Base-by-base conservation (phyloP, 2,888 invertebrate genomes). In the Mimachlamys varia region DNA sequence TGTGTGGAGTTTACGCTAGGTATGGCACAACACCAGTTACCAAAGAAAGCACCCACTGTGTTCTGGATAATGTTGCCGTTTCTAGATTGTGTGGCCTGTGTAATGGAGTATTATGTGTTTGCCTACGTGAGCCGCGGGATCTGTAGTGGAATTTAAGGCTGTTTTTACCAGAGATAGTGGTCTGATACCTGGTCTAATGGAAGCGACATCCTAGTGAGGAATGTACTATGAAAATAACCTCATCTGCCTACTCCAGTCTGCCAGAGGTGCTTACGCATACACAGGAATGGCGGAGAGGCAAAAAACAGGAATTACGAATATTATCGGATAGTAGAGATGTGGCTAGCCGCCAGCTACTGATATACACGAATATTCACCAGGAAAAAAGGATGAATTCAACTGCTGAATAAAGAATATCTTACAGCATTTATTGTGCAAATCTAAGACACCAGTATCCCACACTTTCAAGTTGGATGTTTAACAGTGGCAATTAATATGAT, bases 201-300 rank as follows among this genome's bases (percentile, higher is more conserved):
- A 53, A 76, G 33, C 33, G 33, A 76, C 76, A 76, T 76, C 76
- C 76, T 19, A 58, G 58, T 19, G 76, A 22, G 76, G 76, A 76
- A 62, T 62, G 62, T 62, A 62, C 62, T 62, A 62, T 22, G 10
- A 62, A 62, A n/a, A 62, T 62, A 62, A 76, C 76, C 76, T 76
- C 76, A 27, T 33, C 76, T 76, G 62, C 53, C 53, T 53, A 19
- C 53, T 17, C 53, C 15, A 19, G 22, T 58, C 58, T 58, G 58
- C 13, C 62, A 22, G n/a, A 22, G 7, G 22, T n/a, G 62, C 62
- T 62, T 22, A 62, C 62, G 22, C 62, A 62, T 22, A 62, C n/a
- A 62, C 62, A 62, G 62, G 22, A 44, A 44, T 44, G 44, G 44
- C 44, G 44, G 44, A 44, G 53, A 53, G 76, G 7, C 10, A 33